Base-by-base conservation (phyloP, 2,888 invertebrate genomes). In the Lypha dubia region DNA sequence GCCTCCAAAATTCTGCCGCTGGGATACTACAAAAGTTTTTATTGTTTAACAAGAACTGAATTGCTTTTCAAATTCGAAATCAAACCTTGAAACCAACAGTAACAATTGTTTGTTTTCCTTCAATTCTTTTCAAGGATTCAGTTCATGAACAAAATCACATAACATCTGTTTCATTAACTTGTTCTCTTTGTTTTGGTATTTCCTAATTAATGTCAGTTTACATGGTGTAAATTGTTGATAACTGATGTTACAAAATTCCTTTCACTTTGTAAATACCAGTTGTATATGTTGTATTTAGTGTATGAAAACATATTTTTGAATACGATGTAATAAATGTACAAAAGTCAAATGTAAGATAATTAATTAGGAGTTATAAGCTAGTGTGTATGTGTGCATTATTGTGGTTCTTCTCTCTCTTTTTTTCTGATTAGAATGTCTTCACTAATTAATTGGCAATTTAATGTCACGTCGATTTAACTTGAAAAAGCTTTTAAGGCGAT, bases 401-500 rank as follows among this genome's bases (percentile, higher is more conserved):
- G 15, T 35, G 17, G 24, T 38, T 51, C 0, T 20, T 17, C 8
- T 17, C 15, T 74, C 13, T 62, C 3, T 70, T 74, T n/a, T n/a
- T n/a, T 22, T 7, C 35, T 13, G 38, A 1, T n/a, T 32, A 35
- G 1, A 80, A 84, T 80, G 46, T 76, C 20, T 35, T 67, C 74
- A 17, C 80, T 77, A 84, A 80, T 84, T 80, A 80, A 67, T 62
- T 80, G 80, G 84, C 76, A 68, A 73, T 80, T 62, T 68, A 28
- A 68, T 67, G 67, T 80, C 76, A 80, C 80, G 62, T 80, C 56
- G 62, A 56, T 80, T 75, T 9, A 22, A 58, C 17, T 58, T 28
- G 1, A 22, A 60, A 58, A 0, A 32, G 24, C 24, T 53, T 24
- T 53, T 15, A 49, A 49, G 1, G 49, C 20, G 49, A 46, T 28